These are phyloP conservation scores for Andrena bicolor DNA, from an alignment of 2,888 invertebrate species.

Conservation along the genomic window DNA sequence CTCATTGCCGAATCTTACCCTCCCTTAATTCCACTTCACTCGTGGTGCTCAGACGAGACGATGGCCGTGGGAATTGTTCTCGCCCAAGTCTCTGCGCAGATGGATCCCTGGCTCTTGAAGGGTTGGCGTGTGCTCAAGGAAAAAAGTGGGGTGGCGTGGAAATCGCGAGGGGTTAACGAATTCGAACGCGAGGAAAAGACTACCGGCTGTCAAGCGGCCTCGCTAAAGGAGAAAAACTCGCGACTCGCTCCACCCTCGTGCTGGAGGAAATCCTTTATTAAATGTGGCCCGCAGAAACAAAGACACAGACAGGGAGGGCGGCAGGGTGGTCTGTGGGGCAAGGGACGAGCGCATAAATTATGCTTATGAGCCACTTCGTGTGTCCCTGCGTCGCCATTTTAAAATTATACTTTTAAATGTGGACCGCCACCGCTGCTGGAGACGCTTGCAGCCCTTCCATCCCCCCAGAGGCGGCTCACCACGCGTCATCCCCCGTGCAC, in stretches of 20 bases:
- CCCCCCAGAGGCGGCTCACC: conserved; percentile 36
- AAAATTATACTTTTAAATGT: conserved; percentile 77
- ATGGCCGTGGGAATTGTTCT: background rate
- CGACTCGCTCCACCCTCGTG: conserved; percentile 6
- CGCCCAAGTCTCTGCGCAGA: conserved; percentile 27
- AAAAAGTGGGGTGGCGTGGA: background rate
- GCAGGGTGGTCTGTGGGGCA: conserved; percentile 25
- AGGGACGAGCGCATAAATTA: conserved; percentile 75
- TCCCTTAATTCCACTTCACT: conserved; percentile 1
- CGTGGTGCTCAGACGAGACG: conserved; percentile 1
- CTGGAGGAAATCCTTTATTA: conserved; percentile 69
- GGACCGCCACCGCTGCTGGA: conserved; percentile 23
- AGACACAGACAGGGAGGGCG: conserved; percentile 20
- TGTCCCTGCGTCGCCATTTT: conserved; percentile 74
- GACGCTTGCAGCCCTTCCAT: conserved; percentile 31
- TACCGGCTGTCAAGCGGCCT: conserved; percentile 30
- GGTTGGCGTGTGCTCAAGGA: background rate
- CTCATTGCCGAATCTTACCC: background rate
- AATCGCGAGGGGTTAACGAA: conserved; percentile 65
- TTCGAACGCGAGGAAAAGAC: conserved; percentile 61
- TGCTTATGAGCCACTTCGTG: conserved; percentile 77
- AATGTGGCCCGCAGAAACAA: conserved; percentile 56
- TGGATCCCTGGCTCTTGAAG: conserved; percentile 36
- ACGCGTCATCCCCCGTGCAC: conserved; percentile 59
- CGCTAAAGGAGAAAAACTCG: conserved; percentile 53